Evolutionary conservation across 1,140 invertebrate genomes (phyloP), one percentile per base, ranked within the genome.

Genomic region (Bombus confusus): DNA sequence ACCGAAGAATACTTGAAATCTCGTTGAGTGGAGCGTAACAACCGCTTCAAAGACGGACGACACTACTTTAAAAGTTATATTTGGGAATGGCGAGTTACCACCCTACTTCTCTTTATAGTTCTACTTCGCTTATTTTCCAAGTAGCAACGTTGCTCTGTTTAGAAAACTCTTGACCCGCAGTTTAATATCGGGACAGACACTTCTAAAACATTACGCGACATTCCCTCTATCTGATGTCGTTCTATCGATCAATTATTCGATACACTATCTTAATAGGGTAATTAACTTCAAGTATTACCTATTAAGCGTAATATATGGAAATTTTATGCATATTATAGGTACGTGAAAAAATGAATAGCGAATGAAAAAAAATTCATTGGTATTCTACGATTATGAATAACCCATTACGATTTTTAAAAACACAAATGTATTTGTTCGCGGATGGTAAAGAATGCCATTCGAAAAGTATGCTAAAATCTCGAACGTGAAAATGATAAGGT

Each of bases 11-110:
- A 47, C 41, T 74, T 74, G 73, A 75, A 75, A 62, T 28, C n/a
- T n/a, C 25, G 47, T 34, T 22, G 73, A 52, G 47, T 8, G 34
- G 37, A 39, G 31, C 31, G 47, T n/a, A 77, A 77, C 57, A 77
- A 77, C 34, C 57, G 34, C 52, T 62, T 62, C 57, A 62, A 39
- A 77, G 28, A 57, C 22, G 59, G 34, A 62, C 25, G 75, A n/a
- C 75, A 39, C 52, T 62, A 22, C 52, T 62, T 74, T 77, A 77
- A 77, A 77, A 77, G 75, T 77, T 77, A 77, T 77, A 77, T 77
- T 77, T 77, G 75, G 75, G 15, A 57, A 57, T 37, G 73, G 31
- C 43, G 10, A 28, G 34, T 39, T 77, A 15, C 28, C 43, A 57
- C 37, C 75, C 75, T 77, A 41, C 72, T 31, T 39, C 37, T 15